Conservation (phyloP, 1,140 invertebrate genomes). For the Chelonus insularis region DNA sequence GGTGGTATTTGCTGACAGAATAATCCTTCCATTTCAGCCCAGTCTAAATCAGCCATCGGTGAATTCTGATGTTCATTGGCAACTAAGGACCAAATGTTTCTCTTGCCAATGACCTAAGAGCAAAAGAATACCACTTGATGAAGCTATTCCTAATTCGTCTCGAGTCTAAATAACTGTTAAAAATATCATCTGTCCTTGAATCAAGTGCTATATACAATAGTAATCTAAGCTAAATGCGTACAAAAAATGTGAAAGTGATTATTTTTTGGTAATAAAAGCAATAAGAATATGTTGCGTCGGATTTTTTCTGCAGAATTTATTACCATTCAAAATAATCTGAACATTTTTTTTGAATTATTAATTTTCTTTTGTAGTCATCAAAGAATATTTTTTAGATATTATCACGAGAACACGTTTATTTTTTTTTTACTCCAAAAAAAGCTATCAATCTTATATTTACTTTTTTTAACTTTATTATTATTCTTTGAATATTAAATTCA, state of each 20-base stretch:
- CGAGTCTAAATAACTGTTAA: conserved; percentile 29
- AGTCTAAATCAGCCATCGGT: conserved; percentile 80
- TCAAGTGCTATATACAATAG: conserved; percentile 13
- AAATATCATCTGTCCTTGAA: conserved; percentile 31
- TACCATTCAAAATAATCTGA: background rate
- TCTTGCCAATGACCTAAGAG: conserved; percentile 74
- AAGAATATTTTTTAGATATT: no score
- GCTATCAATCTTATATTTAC: no score
- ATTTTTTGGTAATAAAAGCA: no score
- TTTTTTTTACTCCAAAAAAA: no score
- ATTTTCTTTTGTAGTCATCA: no score
- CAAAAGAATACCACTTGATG: conserved; percentile 7
- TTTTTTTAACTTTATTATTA: background rate
- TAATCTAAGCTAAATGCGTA: no score
- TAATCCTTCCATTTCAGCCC: conserved; percentile 88
- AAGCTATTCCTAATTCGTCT: conserved; percentile 28
- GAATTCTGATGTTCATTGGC: conserved; percentile 82
- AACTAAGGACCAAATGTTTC: conserved; percentile 92
- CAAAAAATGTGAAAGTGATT: no score
- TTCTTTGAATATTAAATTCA: background rate
- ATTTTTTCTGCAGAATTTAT: background rate
- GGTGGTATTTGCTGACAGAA: conserved; percentile 83
- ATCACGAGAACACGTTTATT: no score
- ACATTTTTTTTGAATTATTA: no score
- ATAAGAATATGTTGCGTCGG: no score